A percentile compares a stretch with the other conserved stretches of the same genome.
phyloP scores from a whole-genome alignment of 2,888 invertebrate genomes.

The Drosophila nr. fundita region DNA sequence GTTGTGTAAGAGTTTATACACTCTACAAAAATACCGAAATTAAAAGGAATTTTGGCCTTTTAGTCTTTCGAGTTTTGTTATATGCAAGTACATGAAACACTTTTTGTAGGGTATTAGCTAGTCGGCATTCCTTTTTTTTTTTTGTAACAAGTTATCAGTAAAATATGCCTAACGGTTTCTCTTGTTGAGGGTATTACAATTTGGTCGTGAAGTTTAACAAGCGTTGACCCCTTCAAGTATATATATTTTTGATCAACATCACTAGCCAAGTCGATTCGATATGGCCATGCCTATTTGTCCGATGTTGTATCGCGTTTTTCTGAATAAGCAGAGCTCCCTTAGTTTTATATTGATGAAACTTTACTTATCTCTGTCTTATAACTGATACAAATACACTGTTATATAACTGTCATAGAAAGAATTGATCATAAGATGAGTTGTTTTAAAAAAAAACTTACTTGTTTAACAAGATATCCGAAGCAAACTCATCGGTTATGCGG shows the following conservation, averaged over 20 bases:
- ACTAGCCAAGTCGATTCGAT: not conserved
- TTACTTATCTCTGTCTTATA: not conserved
- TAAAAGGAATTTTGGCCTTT: not conserved
- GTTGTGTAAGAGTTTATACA: not conserved
- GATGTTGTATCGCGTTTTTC: not conserved
- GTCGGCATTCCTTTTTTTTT: not conserved
- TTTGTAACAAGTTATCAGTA: conserved; percentile 59
- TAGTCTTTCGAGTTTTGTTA: not conserved
- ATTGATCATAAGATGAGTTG: not conserved
- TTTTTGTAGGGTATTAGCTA: conserved; percentile 14
- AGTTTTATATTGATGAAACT: not conserved
- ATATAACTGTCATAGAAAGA: not conserved
- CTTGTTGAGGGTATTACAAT: not conserved
- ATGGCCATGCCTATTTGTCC: not conserved
- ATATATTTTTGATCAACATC: not conserved
- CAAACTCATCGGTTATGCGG: not conserved
- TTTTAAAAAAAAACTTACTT: not conserved
- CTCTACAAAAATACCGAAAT: not conserved
- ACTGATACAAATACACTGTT: not conserved
- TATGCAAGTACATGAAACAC: not conserved
- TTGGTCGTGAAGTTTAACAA: not conserved
- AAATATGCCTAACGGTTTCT: conserved; percentile 57
- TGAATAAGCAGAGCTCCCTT: not conserved
- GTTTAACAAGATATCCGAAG: not conserved
- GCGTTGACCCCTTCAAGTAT: not conserved